Percentiles rank a stretch among this genome's conserved stretches.
These are phyloP conservation scores for Calyptomena viridis DNA, from an alignment of 2,113 vertebrate species.

Conservation along the genomic window DNA sequence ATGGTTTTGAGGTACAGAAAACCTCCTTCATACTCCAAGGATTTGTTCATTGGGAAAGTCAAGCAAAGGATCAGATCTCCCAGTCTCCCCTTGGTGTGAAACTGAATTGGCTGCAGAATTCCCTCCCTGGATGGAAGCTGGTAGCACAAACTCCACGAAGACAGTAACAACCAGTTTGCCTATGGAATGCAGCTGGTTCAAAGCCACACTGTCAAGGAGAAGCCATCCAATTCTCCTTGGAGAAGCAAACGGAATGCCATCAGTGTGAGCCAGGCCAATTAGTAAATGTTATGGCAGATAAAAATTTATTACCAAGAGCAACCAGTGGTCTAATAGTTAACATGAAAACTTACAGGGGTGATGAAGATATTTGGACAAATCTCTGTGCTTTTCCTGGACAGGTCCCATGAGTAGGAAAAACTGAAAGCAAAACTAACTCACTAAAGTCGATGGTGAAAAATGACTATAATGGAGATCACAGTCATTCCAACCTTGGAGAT, in stretches of 20 bases:
- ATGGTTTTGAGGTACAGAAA: neutral
- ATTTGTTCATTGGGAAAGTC: neutral
- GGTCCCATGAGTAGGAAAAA: neutral
- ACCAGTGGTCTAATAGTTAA: neutral
- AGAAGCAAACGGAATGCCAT: neutral
- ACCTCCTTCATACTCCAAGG: neutral
- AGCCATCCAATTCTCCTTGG: neutral
- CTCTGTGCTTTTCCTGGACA: neutral
- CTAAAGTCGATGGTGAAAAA: neutral
- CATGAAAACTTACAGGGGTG: neutral
- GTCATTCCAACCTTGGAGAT: neutral
- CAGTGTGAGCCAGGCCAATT: neutral
- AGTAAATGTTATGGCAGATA: neutral
- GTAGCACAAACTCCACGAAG: neutral
- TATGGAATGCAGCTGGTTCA: neutral
- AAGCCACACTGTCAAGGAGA: neutral
- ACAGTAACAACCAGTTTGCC: neutral
- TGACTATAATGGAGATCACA: accelerated
- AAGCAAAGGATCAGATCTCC: neutral
- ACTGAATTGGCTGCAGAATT: neutral
- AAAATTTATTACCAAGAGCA: neutral
- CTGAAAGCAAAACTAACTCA: neutral
- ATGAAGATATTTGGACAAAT: neutral
- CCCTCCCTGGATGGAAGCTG: neutral
- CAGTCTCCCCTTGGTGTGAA: neutral